Evolutionary conservation across 2,797 vertebrate species (phyloP).

Genomic region (Pitangus sulphuratus): DNA sequence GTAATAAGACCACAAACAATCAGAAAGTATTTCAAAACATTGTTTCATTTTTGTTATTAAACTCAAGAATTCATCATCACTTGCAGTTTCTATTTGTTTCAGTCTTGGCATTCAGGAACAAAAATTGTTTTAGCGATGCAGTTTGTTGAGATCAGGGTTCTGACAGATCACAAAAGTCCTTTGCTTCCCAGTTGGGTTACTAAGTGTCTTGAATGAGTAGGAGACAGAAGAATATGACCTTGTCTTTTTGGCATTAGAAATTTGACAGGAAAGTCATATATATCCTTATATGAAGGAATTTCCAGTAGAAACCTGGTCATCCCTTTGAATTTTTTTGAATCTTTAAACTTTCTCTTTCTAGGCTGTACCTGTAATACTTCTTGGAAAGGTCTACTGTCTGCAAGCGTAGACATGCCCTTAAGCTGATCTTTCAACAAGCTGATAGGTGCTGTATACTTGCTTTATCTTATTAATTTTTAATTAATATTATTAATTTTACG

Average conservation of each 20-base stretch:
- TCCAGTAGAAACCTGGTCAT: neutral
- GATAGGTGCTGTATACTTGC: neutral
- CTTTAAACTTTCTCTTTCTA: neutral
- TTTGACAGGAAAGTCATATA: neutral
- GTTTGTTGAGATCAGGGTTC: neutral
- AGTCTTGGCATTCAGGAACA: accelerated
- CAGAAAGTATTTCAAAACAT: neutral
- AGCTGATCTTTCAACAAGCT: neutral
- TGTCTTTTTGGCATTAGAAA: neutral
- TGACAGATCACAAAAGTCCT: neutral
- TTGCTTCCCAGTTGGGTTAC: neutral
- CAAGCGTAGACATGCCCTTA: neutral
- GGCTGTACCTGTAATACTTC: neutral
- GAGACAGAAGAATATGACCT: neutral
- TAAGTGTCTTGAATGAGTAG: neutral
- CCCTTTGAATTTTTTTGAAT: neutral
- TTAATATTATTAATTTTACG: neutral
- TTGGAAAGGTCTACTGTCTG: neutral
- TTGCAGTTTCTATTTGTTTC: neutral
- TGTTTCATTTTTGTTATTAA: neutral
- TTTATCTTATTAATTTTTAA: neutral
- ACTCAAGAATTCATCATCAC: neutral
- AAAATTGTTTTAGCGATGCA: neutral
- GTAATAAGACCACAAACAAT: neutral
- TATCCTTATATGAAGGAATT: neutral